phyloP scores from a whole-genome alignment of 2,113 vertebrate species.

The Tinamus guttatus region DNA sequence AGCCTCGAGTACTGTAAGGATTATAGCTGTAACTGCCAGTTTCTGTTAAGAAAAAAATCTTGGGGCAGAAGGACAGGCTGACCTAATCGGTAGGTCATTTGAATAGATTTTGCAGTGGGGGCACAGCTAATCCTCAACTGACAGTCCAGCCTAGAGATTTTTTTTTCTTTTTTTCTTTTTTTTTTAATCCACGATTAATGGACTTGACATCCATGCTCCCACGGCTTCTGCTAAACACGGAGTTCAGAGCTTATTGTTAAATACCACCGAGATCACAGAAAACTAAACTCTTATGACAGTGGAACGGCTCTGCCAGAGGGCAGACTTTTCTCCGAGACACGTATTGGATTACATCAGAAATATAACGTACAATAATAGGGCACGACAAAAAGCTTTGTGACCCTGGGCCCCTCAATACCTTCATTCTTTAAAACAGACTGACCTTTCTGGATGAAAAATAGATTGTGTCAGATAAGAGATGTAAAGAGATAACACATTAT shows the following conservation, averaged over 20 bases:
- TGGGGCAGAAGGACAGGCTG: conserved; percentile 71
- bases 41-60: conserved; percentile 61
- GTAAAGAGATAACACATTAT: background rate
- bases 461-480: background rate
- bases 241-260: conserved; percentile 77
- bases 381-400: background rate
- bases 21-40: conserved; percentile 58
- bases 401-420: background rate
- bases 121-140: conserved; percentile 73
- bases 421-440: background rate
- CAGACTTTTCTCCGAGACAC: conserved; percentile 56
- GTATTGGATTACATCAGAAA: conserved; percentile 46
- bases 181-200: conserved; percentile 81
- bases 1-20: conserved; percentile 47
- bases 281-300: conserved; percentile 75
- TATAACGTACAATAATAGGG: background rate
- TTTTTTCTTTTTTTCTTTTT: conserved; percentile 58
- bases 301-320: conserved; percentile 70
- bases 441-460: conserved; percentile 36
- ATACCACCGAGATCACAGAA: conserved; percentile 81
- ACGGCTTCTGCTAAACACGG: conserved; percentile 74
- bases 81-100: conserved; percentile 72
- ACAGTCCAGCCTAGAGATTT: conserved; percentile 66
- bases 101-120: conserved; percentile 73
- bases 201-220: conserved; percentile 80